Evolutionary conservation across 2,888 invertebrate genomes (phyloP), one percentile per base, ranked within the genome.

Genomic region (Anodontia alba): DNA sequence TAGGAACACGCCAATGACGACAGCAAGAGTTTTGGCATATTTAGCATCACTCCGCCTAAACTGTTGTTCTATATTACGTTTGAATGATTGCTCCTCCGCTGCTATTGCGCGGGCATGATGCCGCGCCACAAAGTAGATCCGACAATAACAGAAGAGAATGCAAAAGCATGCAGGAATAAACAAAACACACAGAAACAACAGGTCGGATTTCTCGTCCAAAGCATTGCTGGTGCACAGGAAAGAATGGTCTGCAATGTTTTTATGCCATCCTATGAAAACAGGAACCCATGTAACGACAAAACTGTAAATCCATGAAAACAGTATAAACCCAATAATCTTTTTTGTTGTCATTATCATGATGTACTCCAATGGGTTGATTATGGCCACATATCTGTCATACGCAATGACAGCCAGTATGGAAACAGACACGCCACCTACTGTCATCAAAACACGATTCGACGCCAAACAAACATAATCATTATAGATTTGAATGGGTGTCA

Each of bases 21-120:
- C 95, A 7, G 96, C 96, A 78, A 96, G 93, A 0, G 96, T 96
- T 84, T 96, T 95, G 26, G 96, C 96, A 91, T 96, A 96, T 75
- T 96, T 95, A 15, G 96, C 95, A 73, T 92, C 92, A 76, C 82
- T 89, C 62, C 87, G 89, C 70, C 91, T 88, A 83, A 87, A 87
- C 15, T 88, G 86, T 5, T 90, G 82, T 26, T 88, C 84, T 1
- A 90, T 68, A 68, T 88, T 90, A 89, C 95, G 93, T 78, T 96
- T 94, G 29, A 96, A 96, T 74, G 96, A 95, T 15, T 62, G 20
- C 88, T 96, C 95, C 29, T 96, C 96, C 51, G 96, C 96, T 86
- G 96, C 96, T 87, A 96, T 96, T 51, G 96, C 96, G 67, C 96
- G 94, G 20, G 96, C 96, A 88, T 96, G 96, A 78, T 96, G 96